A percentile compares a stretch with the other conserved stretches of the same genome.
phyloP scores from a whole-genome alignment of 1,140 invertebrate species.

The Caenorhabditis briggsae region DNA sequence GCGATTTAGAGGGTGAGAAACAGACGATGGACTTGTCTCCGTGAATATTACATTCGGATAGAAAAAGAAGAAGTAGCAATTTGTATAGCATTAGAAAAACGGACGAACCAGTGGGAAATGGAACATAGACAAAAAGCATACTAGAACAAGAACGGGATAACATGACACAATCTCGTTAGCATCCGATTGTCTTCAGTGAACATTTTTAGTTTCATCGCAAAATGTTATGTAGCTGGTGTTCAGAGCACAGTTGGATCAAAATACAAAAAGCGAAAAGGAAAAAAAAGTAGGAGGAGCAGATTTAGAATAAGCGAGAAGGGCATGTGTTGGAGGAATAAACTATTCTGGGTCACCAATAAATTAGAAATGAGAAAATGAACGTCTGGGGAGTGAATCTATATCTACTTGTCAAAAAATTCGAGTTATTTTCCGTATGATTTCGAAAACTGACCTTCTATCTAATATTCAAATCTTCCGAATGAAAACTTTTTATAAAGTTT shows the following conservation, averaged over 20 bases:
- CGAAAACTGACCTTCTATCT: background rate
- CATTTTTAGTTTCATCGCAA: too few species aligned
- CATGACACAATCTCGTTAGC: too few species aligned
- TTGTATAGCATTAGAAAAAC: background rate
- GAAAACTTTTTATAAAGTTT: background rate
- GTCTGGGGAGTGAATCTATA: too few species aligned
- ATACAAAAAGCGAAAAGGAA: too few species aligned
- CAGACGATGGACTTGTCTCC: background rate
- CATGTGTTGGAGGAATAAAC: too few species aligned
- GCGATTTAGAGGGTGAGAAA: slow-evolving; percentile 47
- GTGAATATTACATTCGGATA: slow-evolving; percentile 18
- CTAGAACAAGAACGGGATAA: background rate
- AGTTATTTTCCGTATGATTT: too few species aligned
- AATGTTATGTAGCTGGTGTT: too few species aligned
- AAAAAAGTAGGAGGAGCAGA: too few species aligned
- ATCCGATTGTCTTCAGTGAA: too few species aligned
- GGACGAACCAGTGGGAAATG: background rate
- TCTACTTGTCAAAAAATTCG: too few species aligned
- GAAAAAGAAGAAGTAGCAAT: background rate
- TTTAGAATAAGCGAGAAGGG: too few species aligned
- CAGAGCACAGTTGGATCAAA: too few species aligned
- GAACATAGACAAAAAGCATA: background rate
- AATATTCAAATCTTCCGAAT: background rate
- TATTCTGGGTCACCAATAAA: background rate
- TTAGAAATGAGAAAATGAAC: background rate